Evolutionary conservation across 2,888 invertebrate species (phyloP).

Genomic region (Ethmia dodecea): DNA sequence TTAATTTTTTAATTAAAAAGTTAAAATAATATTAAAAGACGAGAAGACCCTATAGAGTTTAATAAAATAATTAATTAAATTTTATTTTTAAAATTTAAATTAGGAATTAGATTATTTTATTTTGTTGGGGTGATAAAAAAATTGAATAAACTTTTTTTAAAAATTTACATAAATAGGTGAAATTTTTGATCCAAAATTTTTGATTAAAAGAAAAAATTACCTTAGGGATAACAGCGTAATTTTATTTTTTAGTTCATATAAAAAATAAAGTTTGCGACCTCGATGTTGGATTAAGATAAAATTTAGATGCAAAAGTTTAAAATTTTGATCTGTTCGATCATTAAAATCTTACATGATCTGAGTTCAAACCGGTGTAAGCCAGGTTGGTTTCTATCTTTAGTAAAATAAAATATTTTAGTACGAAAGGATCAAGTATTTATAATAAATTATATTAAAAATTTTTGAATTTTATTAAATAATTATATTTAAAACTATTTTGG

Average conservation of each 20-base stretch:
- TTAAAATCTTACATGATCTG: constrained; percentile 92
- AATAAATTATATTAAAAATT: constrained; percentile 61
- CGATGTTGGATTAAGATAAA: constrained; percentile 92
- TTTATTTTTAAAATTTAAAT: constrained; percentile 43
- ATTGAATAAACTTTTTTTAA: constrained; percentile 75
- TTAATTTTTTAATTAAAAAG: constrained; percentile 79
- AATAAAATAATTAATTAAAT: constrained; percentile 46
- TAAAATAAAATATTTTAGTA: constrained; percentile 80
- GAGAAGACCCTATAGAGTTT: constrained; percentile 90
- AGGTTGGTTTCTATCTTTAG: constrained; percentile 91
- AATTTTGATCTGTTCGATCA: constrained; percentile 88
- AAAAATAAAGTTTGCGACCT: constrained; percentile 88
- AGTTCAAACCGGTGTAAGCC: constrained; percentile 92
- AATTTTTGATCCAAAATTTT: constrained; percentile 74
- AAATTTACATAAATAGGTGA: constrained; percentile 53
- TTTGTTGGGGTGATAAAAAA: constrained; percentile 82
- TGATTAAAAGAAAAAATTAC: constrained; percentile 85
- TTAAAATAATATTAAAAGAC: constrained; percentile 82
- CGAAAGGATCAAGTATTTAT: constrained; percentile 85
- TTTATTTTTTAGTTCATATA: constrained; percentile 85
- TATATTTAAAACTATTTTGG: constrained; percentile 69
- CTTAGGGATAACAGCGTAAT: constrained; percentile 92
- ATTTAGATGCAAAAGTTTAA: constrained; percentile 81
- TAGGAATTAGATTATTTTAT: constrained; percentile 52
- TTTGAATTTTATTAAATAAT: constrained; percentile 48